Evolutionary conservation across 2,113 vertebrate genomes (phyloP).

Genomic region (Pteronura brasiliensis): DNA sequence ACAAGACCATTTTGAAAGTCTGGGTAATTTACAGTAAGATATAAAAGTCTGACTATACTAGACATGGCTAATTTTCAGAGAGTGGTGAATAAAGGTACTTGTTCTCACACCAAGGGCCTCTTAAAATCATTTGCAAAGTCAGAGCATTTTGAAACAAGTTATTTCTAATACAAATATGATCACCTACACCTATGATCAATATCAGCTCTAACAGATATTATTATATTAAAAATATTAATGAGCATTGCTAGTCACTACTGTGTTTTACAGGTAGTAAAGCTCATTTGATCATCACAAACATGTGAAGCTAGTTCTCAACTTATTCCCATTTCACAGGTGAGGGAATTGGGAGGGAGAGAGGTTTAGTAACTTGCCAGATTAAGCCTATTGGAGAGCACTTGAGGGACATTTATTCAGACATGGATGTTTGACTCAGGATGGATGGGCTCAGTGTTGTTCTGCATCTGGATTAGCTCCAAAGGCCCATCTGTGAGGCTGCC

Average conservation of each 20-base stretch:
- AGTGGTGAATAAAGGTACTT: background rate
- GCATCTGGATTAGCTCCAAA: background rate
- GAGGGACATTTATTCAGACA: background rate
- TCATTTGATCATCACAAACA: background rate
- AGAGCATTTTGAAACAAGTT: background rate
- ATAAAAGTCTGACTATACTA: background rate
- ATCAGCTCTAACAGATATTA: background rate
- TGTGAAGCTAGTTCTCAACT: background rate
- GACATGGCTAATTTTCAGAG: constrained; percentile 7
- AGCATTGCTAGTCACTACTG: background rate
- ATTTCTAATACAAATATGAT: background rate
- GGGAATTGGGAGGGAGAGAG: background rate
- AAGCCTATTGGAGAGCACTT: background rate
- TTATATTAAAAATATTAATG: background rate
- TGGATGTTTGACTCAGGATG: background rate
- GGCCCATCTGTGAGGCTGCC: background rate
- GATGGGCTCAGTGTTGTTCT: background rate
- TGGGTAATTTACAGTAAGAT: constrained; percentile 15
- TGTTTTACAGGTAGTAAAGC: background rate
- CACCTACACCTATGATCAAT: background rate
- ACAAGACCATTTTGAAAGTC: background rate
- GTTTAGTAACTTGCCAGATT: background rate
- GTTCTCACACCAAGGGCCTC: background rate
- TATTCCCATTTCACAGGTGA: background rate
- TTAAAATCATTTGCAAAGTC: background rate